Conservation (phyloP, 1,140 invertebrate genomes). For the Dryas iulia region DNA sequence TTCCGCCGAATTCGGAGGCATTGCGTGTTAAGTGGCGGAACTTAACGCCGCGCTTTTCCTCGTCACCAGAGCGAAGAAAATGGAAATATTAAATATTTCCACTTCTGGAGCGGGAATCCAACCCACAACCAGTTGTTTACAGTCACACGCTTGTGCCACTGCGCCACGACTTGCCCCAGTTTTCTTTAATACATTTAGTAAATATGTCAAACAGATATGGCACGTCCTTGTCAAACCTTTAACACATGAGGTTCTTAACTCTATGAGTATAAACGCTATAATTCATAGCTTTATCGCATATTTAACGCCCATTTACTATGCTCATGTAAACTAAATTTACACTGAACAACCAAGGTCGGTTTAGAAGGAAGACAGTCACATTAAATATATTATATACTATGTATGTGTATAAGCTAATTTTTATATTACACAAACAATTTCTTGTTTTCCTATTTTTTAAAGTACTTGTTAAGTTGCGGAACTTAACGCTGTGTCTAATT, state of each 20-base stretch:
- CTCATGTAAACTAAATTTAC: slow-evolving; percentile 8
- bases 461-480: background rate
- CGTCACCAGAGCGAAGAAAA: too few relatives aligned
- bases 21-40: too few relatives aligned
- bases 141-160: too few relatives aligned
- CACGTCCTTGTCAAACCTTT: background rate
- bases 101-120: too few relatives aligned
- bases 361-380: background rate
- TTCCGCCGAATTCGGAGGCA: too few relatives aligned
- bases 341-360: slow-evolving; percentile 2
- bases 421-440: background rate
- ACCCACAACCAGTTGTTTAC: too few relatives aligned
- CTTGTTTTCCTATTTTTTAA: background rate
- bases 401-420: background rate
- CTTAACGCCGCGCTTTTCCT: too few relatives aligned
- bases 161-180: too few relatives aligned
- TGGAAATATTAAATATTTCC: too few relatives aligned
- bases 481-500: background rate
- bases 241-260: background rate
- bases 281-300: background rate
- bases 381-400: background rate
- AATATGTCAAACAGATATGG: slow-evolving; percentile 1
- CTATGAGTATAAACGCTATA: background rate
- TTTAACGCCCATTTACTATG: slow-evolving; percentile 9
- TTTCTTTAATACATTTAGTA: background rate